Conservation (phyloP, 2,797 vertebrate genomes). For the Bufotes viridis region DNA sequence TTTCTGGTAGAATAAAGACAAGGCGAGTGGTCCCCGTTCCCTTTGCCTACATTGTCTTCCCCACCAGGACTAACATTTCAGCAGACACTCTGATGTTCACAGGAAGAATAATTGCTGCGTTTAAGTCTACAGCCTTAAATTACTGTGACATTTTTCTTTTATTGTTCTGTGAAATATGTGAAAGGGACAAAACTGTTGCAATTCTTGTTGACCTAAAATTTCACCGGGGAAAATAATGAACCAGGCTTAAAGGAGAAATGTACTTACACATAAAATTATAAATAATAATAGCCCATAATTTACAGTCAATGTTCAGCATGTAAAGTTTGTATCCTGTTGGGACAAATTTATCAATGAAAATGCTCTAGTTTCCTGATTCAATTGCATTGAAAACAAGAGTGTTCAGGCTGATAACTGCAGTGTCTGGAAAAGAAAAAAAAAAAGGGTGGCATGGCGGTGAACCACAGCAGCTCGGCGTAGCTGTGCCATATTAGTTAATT, state of each 20-base stretch:
- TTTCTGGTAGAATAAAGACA: conserved; percentile 8
- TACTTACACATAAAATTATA: neutral
- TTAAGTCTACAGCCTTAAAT: conserved; percentile 44
- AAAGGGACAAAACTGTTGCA: conserved; percentile 23
- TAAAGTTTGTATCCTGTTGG: too few species aligned
- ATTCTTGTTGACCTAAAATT: conserved; percentile 2
- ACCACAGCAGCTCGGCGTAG: too few species aligned
- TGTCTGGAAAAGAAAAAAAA: too few species aligned
- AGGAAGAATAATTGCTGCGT: conserved; percentile 35
- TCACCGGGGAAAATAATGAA: neutral
- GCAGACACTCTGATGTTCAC: conserved; percentile 8
- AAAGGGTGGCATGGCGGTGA: too few species aligned
- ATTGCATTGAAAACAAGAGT: too few species aligned
- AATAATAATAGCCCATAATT: neutral
- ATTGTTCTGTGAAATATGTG: conserved; percentile 7
- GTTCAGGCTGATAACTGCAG: too few species aligned
- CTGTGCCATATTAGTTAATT: too few species aligned
- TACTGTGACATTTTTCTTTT: conserved; percentile 47
- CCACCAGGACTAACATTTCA: conserved; percentile 28
- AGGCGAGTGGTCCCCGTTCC: conserved; percentile 21
- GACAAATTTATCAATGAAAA: too few species aligned
- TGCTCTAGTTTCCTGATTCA: too few species aligned
- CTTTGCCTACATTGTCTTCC: neutral
- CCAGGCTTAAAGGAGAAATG: neutral
- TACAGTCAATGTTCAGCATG: too few species aligned